phyloP scores from a whole-genome alignment of 2,888 invertebrate genomes.

The Cremastinae sp. region DNA sequence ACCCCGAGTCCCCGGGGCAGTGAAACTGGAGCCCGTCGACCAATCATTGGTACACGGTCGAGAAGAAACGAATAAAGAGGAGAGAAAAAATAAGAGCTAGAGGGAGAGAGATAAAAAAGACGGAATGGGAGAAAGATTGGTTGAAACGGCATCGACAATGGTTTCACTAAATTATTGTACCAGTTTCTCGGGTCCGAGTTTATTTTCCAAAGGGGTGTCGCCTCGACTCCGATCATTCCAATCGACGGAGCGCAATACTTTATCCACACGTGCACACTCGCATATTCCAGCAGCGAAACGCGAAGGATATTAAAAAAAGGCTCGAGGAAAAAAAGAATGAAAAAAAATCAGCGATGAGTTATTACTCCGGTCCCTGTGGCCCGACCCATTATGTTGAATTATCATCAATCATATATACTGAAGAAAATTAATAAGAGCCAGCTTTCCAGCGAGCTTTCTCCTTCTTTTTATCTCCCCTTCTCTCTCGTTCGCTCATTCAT shows the following conservation, averaged over 20 bases:
- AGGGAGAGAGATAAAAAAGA: constrained; percentile 13
- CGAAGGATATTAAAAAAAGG: constrained; percentile 35
- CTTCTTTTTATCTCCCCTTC: background rate
- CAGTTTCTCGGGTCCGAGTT: constrained; percentile 58
- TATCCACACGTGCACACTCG: constrained; percentile 14
- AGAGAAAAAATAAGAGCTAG: constrained; percentile 20
- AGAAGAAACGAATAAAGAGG: constrained; percentile 58
- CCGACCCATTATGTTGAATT: constrained; percentile 69
- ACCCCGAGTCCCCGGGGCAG: constrained; percentile 56
- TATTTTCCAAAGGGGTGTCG: constrained; percentile 52
- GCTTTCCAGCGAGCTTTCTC: constrained; percentile 46
- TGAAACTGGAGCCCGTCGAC: constrained; percentile 67
- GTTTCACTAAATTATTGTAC: constrained; percentile 70
- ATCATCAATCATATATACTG: constrained; percentile 68
- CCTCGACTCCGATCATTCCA: constrained; percentile 38
- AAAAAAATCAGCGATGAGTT: constrained; percentile 65
- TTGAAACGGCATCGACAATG: constrained; percentile 61
- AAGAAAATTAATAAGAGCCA: constrained; percentile 69
- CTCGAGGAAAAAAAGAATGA: constrained; percentile 46
- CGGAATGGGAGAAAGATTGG: constrained; percentile 16
- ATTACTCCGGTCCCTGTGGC: constrained; percentile 65
- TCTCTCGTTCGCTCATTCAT: background rate
- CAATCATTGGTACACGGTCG: constrained; percentile 64
- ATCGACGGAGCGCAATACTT: constrained; percentile 42
- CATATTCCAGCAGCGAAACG: constrained; percentile 42